phyloP scores from a whole-genome alignment of 2,797 vertebrate species.

The Anas bahamensis region DNA sequence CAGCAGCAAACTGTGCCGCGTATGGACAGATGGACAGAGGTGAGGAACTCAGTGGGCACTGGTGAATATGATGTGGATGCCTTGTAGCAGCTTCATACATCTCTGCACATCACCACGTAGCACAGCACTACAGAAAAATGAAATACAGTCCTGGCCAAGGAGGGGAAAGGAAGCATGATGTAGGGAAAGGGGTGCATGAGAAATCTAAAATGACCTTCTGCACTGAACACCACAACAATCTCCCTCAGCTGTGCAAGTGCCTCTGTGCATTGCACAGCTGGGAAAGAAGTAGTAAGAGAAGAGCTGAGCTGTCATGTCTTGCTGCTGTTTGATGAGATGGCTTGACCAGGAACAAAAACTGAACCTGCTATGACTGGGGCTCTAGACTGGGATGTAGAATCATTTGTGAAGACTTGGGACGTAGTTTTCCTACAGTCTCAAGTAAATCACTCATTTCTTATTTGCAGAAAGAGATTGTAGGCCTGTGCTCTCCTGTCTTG shows the following conservation, averaged over 20 bases:
- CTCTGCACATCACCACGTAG: background rate
- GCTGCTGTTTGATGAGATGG: background rate
- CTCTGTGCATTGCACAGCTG: background rate
- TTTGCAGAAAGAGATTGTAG: background rate
- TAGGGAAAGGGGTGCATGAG: background rate
- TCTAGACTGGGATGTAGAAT: background rate
- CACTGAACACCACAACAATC: background rate
- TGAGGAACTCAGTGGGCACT: background rate
- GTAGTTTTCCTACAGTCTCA: background rate
- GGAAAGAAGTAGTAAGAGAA: background rate
- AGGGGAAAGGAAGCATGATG: background rate
- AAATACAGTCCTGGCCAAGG: background rate
- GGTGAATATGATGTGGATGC: background rate
- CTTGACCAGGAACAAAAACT: background rate
- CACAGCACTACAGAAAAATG: background rate
- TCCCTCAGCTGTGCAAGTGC: background rate
- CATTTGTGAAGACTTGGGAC: accelerated
- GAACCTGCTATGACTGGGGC: background rate
- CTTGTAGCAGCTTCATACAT: background rate
- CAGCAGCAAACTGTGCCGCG: background rate
- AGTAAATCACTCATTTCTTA: background rate
- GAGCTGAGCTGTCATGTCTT: background rate
- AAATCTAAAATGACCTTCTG: background rate
- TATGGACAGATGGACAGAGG: background rate
- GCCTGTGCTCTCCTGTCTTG: background rate